Evolutionary conservation across 2,888 invertebrate genomes (phyloP), one percentile per base, ranked within the genome.

Genomic region (Lochmaea crataegi): DNA sequence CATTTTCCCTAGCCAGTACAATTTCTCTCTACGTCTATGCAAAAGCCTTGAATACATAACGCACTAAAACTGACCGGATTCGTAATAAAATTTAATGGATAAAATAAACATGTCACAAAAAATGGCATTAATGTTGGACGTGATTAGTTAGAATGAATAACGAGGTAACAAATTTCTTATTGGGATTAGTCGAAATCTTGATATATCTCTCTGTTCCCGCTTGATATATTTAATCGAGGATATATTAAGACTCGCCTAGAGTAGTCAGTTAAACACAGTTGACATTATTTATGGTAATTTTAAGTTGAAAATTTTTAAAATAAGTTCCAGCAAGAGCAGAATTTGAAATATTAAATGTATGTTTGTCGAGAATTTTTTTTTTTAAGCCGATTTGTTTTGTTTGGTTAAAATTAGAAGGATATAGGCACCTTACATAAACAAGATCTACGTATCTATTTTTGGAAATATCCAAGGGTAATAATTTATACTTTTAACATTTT

Each of bases 91-190:
- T 79, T 80, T 80, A 79, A 80, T 78, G 77, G 80, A 74, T 66
- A 64, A 75, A 78, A 80, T 81, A 82, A 82, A 82, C 76, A 78
- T 79, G 81, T 79, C 81, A 77, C 75, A 77, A 78, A 77, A 77
- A 76, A 74, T 69, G 75, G 74, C 77, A 77, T 80, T 80, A 80
- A 81, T 66, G 79, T 75, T 76, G 68, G 48, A 74, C 72, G 74
- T 75, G 74, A 80, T 79, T 80, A 79, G 72, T 70, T 68, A 41
- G 72, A 68, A 65, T 76, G 77, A 79, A 75, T 75, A 77, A 77
- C 68, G 71, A 41, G 65, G 32, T 71, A 65, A 68, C 70, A 61
- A 53, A 68, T 61, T 68, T 68, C 68, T 64, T 72, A 68, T 61
- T 57, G 68, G 72, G 72, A 72, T 68, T 72, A 64, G 53, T 66